Percentiles rank a stretch among this genome's conserved stretches.
Conservation (phyloP, 2,113 vertebrate genomes). For the Sialia sialis region DNA sequence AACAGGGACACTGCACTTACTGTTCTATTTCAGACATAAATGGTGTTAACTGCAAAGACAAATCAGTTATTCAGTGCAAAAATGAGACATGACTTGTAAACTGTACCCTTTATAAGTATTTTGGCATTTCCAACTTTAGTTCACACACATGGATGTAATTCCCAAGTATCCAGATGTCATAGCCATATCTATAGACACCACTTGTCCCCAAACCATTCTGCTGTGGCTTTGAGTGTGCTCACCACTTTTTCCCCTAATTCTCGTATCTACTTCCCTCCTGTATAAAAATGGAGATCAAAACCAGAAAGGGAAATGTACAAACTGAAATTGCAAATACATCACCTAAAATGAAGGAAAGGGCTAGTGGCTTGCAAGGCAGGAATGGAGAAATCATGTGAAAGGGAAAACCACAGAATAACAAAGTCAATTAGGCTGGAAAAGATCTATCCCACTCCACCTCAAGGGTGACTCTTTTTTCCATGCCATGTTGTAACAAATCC, state of each 20-base stretch:
- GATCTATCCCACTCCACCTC: not conserved
- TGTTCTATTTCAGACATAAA: conserved; percentile 1
- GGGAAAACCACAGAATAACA: not conserved
- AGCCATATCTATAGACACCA: not conserved
- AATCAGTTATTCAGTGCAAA: conserved; percentile 37
- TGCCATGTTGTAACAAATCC: not conserved
- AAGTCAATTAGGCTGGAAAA: not conserved
- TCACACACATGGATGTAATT: not conserved
- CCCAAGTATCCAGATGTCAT: not conserved
- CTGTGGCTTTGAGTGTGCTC: not conserved
- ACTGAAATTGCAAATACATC: not conserved
- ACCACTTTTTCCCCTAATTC: not conserved
- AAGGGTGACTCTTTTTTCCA: not conserved
- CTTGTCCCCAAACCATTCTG: not conserved
- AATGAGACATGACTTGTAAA: not conserved
- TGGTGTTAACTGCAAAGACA: conserved; percentile 25
- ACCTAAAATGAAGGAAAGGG: not conserved
- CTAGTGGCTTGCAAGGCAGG: not conserved
- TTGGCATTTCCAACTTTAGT: not conserved
- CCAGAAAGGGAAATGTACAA: not conserved
- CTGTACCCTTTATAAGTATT: not conserved
- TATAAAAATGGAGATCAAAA: not conserved
- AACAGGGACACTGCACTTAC: not conserved
- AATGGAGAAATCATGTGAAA: not conserved
- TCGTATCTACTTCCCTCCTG: not conserved